These are phyloP conservation scores for Acipenser oxyrinchus DNA, from an alignment of 2,797 vertebrate species.

Conservation along the genomic window DNA sequence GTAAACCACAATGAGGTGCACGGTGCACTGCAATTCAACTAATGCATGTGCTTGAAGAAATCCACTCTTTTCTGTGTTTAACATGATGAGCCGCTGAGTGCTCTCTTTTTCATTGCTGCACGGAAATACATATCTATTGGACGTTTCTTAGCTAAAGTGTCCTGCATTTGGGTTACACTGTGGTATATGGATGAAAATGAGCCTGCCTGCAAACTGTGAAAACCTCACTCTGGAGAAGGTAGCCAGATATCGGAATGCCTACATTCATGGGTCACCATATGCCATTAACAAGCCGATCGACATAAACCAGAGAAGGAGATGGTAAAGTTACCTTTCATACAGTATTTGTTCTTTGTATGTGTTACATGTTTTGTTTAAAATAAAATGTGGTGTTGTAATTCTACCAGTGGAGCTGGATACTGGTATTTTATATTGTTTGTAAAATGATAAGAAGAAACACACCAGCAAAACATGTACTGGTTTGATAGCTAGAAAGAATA, in stretches of 20 bases:
- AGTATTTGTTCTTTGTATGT: no score
- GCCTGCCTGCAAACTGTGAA: slow-evolving; percentile 78
- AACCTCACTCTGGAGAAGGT: slow-evolving; percentile 74
- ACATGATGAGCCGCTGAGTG: background rate
- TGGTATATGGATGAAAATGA: slow-evolving; percentile 61
- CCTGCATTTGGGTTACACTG: slow-evolving; percentile 2
- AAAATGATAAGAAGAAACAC: no score
- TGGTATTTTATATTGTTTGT: no score
- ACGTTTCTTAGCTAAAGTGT: background rate
- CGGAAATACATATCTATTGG: background rate
- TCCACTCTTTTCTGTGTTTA: background rate
- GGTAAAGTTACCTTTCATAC: slow-evolving; percentile 54
- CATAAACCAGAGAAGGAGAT: slow-evolving; percentile 83
- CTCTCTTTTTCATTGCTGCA: background rate
- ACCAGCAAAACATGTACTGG: no score
- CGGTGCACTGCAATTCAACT: no score
- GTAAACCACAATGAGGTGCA: no score
- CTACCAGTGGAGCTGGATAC: no score
- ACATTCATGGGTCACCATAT: slow-evolving; percentile 74
- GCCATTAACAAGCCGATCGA: slow-evolving; percentile 91
- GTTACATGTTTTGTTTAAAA: no score
- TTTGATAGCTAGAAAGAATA: no score
- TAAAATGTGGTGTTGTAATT: no score
- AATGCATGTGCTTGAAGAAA: background rate
- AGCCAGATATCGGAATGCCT: slow-evolving; percentile 72